Evolutionary conservation across 2,888 invertebrate genomes (phyloP).

Genomic region (Tenthredo amoena): DNA sequence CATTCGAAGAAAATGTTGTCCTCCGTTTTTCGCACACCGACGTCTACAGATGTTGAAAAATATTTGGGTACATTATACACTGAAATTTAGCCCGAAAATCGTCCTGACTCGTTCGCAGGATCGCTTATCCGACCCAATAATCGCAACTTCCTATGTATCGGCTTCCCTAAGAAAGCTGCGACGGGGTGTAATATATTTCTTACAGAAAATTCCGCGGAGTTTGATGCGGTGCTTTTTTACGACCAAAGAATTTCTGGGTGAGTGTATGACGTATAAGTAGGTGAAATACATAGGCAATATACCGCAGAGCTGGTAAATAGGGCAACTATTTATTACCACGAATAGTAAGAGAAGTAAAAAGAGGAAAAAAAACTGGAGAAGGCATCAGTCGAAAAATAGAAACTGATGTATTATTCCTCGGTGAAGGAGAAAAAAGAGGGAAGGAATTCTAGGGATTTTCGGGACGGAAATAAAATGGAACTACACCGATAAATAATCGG

Average conservation of each 20-base stretch:
- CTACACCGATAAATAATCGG: conserved; percentile 37
- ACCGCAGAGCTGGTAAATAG: not conserved
- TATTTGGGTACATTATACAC: not conserved
- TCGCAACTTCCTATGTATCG: not conserved
- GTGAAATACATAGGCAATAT: not conserved
- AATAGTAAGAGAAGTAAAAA: not conserved
- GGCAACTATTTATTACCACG: conserved; percentile 35
- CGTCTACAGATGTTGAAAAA: not conserved
- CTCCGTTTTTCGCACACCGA: not conserved
- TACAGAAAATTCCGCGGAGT: not conserved
- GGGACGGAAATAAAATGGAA: conserved; percentile 26
- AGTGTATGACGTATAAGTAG: not conserved
- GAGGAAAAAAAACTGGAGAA: not conserved
- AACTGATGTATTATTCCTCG: conserved; percentile 29
- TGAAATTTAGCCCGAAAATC: not conserved
- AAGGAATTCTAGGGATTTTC: not conserved
- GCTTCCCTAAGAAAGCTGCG: not conserved
- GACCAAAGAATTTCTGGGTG: not conserved
- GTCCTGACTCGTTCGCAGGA: not conserved
- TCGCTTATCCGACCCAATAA: not conserved
- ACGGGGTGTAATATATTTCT: conserved; percentile 28
- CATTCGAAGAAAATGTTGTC: not conserved
- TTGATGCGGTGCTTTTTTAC: not conserved
- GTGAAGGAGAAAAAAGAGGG: not conserved
- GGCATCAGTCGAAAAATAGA: conserved; percentile 33